phyloP scores from a whole-genome alignment of 2,113 vertebrate species.

The Cyanocitta stelleri region DNA sequence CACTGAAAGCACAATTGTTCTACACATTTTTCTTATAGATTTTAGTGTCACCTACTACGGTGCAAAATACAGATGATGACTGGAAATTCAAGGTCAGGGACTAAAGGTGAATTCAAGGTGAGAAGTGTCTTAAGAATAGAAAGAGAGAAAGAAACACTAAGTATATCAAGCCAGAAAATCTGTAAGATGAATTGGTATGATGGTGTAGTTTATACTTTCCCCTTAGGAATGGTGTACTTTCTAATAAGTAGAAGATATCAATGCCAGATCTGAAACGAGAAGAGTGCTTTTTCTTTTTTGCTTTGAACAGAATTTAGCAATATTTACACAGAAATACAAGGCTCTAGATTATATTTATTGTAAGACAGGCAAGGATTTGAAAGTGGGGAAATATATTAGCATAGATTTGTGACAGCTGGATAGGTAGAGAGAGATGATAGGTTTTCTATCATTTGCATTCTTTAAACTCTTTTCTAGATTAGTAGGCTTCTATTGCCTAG shows the following conservation, averaged over 20 bases:
- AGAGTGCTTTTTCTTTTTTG: neutral
- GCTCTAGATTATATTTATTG: neutral
- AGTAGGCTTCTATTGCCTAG: neutral
- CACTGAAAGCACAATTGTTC: conserved; percentile 3
- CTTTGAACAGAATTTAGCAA: neutral
- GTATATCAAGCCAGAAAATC: neutral
- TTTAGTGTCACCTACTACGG: conserved; percentile 14
- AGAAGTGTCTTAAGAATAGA: neutral
- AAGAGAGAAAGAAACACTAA: neutral
- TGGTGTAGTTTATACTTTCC: neutral
- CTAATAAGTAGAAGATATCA: neutral
- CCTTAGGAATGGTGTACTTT: neutral
- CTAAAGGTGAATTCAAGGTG: conserved; percentile 37
- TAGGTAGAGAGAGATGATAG: neutral
- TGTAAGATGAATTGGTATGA: neutral
- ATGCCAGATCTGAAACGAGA: neutral
- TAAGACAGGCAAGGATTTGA: neutral
- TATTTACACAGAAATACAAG: neutral
- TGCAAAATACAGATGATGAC: neutral
- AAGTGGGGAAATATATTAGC: neutral
- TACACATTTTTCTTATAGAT: neutral
- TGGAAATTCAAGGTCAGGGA: conserved; percentile 10
- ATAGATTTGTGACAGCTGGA: neutral
- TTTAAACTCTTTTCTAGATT: neutral
- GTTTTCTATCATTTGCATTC: neutral